These are phyloP conservation scores for Aphyosemion australe DNA, from an alignment of 2,113 vertebrate genomes.

Conservation along the genomic window DNA sequence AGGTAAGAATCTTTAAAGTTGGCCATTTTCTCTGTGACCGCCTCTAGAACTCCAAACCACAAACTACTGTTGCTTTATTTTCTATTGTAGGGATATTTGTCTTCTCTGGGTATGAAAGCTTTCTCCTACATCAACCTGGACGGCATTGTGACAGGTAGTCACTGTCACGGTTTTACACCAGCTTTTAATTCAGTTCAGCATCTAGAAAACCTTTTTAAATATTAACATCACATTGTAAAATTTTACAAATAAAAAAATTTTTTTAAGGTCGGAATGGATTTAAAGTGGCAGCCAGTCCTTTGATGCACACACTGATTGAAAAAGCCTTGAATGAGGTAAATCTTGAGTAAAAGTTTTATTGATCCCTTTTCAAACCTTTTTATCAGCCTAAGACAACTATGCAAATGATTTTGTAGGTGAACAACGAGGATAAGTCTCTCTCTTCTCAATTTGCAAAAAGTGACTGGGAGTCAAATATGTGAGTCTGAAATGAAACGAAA, in stretches of 20 bases:
- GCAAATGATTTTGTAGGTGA: slow-evolving; percentile 70
- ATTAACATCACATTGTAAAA: too few relatives aligned
- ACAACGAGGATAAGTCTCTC: background rate
- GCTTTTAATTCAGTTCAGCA: too few relatives aligned
- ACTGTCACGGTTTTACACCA: background rate
- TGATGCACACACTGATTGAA: slow-evolving; percentile 82
- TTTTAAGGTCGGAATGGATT: slow-evolving; percentile 75
- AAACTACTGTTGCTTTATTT: background rate
- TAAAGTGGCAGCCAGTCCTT: slow-evolving; percentile 85
- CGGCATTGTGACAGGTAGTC: slow-evolving; percentile 84
- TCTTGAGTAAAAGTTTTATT: background rate
- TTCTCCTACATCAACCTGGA: slow-evolving; percentile 91
- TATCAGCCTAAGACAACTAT: too few relatives aligned
- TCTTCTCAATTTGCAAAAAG: slow-evolving; percentile 37
- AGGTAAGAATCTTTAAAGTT: slow-evolving; percentile 75
- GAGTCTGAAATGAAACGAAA: slow-evolving; percentile 63
- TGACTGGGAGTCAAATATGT: slow-evolving; percentile 80
- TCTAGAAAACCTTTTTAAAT: background rate
- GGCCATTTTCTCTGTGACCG: too few relatives aligned
- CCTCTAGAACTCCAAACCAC: too few relatives aligned
- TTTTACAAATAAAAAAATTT: background rate
- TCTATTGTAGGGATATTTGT: slow-evolving; percentile 84
- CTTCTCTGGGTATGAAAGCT: slow-evolving; percentile 87
- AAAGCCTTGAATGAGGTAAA: slow-evolving; percentile 81
- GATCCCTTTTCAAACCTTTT: background rate